Evolutionary conservation across 2,797 vertebrate genomes (phyloP).

Genomic region (Kryptopterus vitreolus): DNA sequence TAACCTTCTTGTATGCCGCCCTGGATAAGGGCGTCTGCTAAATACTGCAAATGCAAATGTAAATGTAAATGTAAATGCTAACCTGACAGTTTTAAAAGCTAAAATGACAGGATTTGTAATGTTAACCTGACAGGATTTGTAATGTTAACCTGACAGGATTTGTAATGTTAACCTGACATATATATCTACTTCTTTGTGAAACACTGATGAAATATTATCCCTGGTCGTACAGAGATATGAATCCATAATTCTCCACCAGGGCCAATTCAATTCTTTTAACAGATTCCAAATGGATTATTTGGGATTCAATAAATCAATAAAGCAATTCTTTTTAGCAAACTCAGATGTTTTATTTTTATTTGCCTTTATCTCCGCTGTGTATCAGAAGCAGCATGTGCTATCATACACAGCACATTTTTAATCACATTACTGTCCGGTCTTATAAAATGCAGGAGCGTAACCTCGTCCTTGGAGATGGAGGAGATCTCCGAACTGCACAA

Average conservation of each 20-base stretch:
- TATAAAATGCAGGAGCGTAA: constrained; percentile 25
- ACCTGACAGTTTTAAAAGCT: too few relatives aligned
- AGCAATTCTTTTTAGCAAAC: not conserved
- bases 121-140: not conserved
- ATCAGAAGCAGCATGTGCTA: not conserved
- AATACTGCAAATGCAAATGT: too few relatives aligned
- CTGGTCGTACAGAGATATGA: not conserved
- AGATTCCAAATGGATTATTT: not conserved
- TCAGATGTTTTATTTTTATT: not conserved
- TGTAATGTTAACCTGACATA: too few relatives aligned
- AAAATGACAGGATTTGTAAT: too few relatives aligned
- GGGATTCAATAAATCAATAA: not conserved
- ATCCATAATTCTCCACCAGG: not conserved
- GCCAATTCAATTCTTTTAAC: not conserved
- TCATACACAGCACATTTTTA: constrained; percentile 1
- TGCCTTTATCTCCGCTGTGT: not conserved
- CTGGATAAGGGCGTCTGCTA: too few relatives aligned
- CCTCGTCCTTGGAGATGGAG: constrained; percentile 27
- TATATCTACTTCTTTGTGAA: not conserved
- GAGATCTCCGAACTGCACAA: constrained; percentile 25
- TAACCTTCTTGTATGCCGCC: too few relatives aligned
- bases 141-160: not conserved
- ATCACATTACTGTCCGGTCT: constrained; percentile 33
- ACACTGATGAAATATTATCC: not conserved
- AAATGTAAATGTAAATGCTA: too few relatives aligned